phyloP scores from a whole-genome alignment of 2,888 invertebrate species.

The Nymphalis c-album region DNA sequence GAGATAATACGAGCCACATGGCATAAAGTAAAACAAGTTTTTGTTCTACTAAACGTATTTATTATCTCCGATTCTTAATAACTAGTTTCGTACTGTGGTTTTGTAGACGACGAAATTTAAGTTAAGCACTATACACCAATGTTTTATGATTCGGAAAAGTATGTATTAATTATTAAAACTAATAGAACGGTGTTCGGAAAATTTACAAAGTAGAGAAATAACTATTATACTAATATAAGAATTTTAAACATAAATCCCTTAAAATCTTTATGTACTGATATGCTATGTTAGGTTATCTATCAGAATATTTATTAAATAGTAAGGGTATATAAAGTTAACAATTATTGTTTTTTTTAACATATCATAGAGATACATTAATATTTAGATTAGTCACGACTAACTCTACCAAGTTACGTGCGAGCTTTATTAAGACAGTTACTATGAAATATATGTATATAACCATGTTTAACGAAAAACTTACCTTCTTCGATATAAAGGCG shows the following conservation, averaged over 20 bases:
- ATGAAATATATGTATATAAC: constrained; percentile 12
- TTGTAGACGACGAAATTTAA: neutral
- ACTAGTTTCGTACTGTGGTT: neutral
- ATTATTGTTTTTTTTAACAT: constrained; percentile 28
- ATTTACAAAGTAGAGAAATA: no score
- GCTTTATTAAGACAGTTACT: constrained; percentile 26
- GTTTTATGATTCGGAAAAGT: no score
- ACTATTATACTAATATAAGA: no score
- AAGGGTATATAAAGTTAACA: neutral
- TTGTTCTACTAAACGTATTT: constrained; percentile 16
- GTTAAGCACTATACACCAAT: neutral
- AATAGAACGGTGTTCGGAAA: no score
- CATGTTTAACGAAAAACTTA: constrained; percentile 50
- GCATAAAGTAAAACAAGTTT: constrained; percentile 30
- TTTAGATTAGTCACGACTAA: constrained; percentile 39
- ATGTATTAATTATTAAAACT: no score
- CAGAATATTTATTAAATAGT: neutral
- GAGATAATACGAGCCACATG: constrained; percentile 34
- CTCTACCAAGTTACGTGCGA: constrained; percentile 25
- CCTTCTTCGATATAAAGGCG: constrained; percentile 64
- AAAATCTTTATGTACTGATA: no score
- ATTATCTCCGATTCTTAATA: neutral
- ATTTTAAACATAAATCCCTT: no score
- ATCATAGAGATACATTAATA: constrained; percentile 29
- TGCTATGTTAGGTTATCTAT: no score